Evolutionary conservation across 2,797 vertebrate species (phyloP).

Genomic region (Euthynnus affinis): DNA sequence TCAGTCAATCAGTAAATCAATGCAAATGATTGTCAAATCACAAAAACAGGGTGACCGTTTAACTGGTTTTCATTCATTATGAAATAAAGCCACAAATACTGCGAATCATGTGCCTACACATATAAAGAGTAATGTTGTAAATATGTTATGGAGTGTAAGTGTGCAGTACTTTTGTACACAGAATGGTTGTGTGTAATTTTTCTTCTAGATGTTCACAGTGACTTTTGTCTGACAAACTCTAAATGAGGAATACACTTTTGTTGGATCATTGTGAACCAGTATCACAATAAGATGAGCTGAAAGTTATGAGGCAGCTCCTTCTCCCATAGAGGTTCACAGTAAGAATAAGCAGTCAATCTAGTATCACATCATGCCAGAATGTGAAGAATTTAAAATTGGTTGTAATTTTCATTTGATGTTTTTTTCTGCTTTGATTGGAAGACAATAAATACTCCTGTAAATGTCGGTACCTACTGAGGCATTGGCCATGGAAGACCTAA

Average conservation of each 20-base stretch:
- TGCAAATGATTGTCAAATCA: slow-evolving; percentile 28
- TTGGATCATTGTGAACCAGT: not conserved
- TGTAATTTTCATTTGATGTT: slow-evolving; percentile 31
- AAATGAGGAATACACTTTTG: not conserved
- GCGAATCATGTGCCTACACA: slow-evolving; percentile 63
- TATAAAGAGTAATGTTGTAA: slow-evolving; percentile 37
- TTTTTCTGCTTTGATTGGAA: slow-evolving; percentile 33
- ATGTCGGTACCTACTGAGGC: not conserved
- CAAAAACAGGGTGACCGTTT: slow-evolving; percentile 13
- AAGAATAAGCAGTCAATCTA: not conserved
- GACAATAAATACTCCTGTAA: slow-evolving; percentile 36
- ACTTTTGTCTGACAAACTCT: slow-evolving; percentile 1
- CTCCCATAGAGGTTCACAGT: not conserved
- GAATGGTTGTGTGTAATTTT: slow-evolving; percentile 19
- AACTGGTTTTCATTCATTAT: slow-evolving; percentile 28
- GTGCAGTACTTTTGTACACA: slow-evolving; percentile 36
- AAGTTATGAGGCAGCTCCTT: not conserved
- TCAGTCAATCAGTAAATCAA: slow-evolving; percentile 41
- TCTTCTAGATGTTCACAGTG: slow-evolving; percentile 31
- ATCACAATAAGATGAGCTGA: not conserved
- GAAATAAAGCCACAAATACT: slow-evolving; percentile 37
- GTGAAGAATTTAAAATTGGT: not conserved
- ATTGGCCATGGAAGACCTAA: slow-evolving; percentile 11
- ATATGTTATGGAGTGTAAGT: slow-evolving; percentile 27
- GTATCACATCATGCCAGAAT: not conserved